Evolutionary conservation across 2,113 vertebrate genomes (phyloP).

Genomic region (Paradisaea rubra): DNA sequence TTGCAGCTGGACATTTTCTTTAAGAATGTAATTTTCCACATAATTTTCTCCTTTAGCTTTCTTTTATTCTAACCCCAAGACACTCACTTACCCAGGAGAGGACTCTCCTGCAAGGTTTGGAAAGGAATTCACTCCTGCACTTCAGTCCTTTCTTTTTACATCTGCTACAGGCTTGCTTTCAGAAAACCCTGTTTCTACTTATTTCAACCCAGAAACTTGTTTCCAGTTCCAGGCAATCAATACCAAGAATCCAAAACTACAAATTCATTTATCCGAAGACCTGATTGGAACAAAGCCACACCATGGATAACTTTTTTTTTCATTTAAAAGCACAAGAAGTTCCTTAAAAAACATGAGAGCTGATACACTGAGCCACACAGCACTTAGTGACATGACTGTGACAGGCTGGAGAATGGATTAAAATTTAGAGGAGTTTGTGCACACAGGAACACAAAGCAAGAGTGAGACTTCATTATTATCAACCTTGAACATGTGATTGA

Average conservation of each 20-base stretch:
- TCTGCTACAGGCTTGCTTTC: not conserved
- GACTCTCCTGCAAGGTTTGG: not conserved
- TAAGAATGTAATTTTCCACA: constrained; percentile 34
- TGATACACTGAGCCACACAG: not conserved
- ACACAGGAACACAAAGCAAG: not conserved
- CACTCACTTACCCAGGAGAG: not conserved
- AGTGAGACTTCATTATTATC: not conserved
- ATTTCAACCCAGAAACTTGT: not conserved
- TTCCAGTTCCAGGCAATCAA: not conserved
- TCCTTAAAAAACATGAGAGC: not conserved
- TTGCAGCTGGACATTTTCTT: constrained; percentile 43
- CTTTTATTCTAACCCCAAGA: not conserved
- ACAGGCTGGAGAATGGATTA: not conserved
- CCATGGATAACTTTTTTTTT: too few relatives aligned
- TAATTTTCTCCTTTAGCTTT: constrained; percentile 18
- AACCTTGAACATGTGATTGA: rapidly evolving
- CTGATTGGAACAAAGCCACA: not conserved
- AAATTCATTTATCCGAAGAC: not conserved
- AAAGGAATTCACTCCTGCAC: not conserved
- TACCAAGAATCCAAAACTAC: not conserved
- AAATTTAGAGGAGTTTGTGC: not conserved
- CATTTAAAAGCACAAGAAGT: not conserved
- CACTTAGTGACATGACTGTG: rapidly evolving
- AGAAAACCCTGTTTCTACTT: not conserved
- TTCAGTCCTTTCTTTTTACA: not conserved